A percentile compares a stretch with the other conserved stretches of the same genome.
Evolutionary conservation across 64 coral and sea anemone genomes (phyloP).

Genomic region (Platygyra sinensis): DNA sequence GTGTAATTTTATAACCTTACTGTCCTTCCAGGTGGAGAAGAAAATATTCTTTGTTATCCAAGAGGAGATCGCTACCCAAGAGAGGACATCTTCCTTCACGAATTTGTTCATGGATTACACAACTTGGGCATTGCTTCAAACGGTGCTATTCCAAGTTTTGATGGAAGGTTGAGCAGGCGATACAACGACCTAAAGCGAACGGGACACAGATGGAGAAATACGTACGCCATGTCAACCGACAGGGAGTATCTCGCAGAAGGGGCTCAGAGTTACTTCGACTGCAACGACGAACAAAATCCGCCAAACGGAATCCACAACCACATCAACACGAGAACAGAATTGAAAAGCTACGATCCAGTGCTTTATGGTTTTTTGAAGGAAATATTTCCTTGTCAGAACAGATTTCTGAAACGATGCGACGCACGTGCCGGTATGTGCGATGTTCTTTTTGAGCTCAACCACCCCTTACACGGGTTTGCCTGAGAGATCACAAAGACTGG

Average conservation of each 20-base stretch:
- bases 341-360: slow-evolving; percentile 61
- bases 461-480: too few relatives aligned
- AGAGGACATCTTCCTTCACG: slow-evolving; percentile 97
- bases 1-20: not conserved
- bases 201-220: slow-evolving; percentile 51
- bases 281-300: slow-evolving; percentile 70
- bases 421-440: slow-evolving; percentile 38
- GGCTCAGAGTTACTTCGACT: slow-evolving; percentile 86
- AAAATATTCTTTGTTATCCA: slow-evolving; percentile 80
- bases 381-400: slow-evolving; percentile 91
- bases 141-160: slow-evolving; percentile 75
- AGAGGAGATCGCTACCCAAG: slow-evolving; percentile 75
- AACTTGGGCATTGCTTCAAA: slow-evolving; percentile 65
- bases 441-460: too few relatives aligned
- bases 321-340: slow-evolving; percentile 81
- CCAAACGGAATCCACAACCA: slow-evolving; percentile 91
- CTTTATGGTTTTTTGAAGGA: slow-evolving; percentile 87
- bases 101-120: slow-evolving; percentile 90
- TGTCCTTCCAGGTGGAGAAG: slow-evolving; percentile 73
- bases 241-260: slow-evolving; percentile 94
- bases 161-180: slow-evolving; percentile 54
- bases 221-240: slow-evolving; percentile 91
- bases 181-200: slow-evolving; percentile 75
- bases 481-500: too few relatives aligned
- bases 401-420: slow-evolving; percentile 77